Evolutionary conservation across 2,113 vertebrate species (phyloP).

Genomic region (Amazona vittata): DNA sequence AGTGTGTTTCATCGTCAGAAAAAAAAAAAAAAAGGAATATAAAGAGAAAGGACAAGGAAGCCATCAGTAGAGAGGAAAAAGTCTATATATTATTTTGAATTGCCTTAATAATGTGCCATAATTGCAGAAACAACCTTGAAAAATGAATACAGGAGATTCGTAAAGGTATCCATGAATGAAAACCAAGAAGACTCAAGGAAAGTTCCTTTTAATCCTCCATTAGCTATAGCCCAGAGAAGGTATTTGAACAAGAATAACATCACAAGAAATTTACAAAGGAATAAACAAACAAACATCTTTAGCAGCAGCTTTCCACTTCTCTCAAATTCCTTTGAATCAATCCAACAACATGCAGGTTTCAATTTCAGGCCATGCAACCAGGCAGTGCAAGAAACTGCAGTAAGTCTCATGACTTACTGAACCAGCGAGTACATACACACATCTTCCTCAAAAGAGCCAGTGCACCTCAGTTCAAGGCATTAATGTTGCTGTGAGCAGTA

Average conservation of each 20-base stretch:
- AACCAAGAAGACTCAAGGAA: constrained; percentile 47
- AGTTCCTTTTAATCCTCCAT: constrained; percentile 45
- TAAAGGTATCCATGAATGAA: constrained; percentile 68
- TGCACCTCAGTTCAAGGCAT: neutral
- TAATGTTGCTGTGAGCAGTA: neutral
- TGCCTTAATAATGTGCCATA: constrained; percentile 72
- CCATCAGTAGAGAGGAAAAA: constrained; percentile 68
- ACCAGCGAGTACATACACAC: neutral
- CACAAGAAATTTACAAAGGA: constrained; percentile 24
- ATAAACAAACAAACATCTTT: neutral
- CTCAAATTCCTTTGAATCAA: constrained; percentile 10
- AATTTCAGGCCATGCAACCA: neutral
- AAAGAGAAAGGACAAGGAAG: constrained; percentile 69
- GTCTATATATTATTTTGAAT: constrained; percentile 79
- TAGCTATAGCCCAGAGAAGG: constrained; percentile 35
- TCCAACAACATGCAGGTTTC: constrained; percentile 5
- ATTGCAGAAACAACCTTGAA: constrained; percentile 75
- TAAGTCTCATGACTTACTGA: neutral
- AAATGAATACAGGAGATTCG: constrained; percentile 68
- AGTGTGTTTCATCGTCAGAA: neutral
- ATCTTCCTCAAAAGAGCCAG: neutral
- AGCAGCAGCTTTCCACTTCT: constrained; percentile 9
- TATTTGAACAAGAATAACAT: constrained; percentile 48
- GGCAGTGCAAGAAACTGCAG: neutral
- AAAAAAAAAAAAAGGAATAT: neutral